Evolutionary conservation across 2,888 invertebrate species (phyloP), one percentile per base, ranked within the genome.

Genomic region (Harmothoe impar): DNA sequence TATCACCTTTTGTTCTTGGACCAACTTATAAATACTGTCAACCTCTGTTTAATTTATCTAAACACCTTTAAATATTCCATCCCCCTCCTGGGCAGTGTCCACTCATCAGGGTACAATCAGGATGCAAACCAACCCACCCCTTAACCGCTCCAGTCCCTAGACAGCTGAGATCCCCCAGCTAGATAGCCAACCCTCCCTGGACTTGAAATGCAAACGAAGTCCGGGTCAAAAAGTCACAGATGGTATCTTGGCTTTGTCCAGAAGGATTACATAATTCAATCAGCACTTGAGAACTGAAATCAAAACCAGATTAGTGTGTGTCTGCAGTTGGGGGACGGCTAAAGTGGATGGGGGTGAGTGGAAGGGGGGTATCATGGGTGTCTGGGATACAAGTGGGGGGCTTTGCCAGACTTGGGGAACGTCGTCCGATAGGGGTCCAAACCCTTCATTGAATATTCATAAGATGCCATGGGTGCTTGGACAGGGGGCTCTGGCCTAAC

Each of bases 221-320:
- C 54, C 51, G 54, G 86, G 86, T 86, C 52, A 86, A 86, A 86
- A 86, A 86, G 86, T 86, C 86, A 86, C 86, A 86, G 86, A 86
- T 86, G 86, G 25, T 86, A 86, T 86, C 86, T 29, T 12, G 52
- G 56, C 86, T 86, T 86, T 86, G 86, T 86, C 86, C 54, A 54
- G 86, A 52, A 23, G 23, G 86, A 54, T 86, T 86, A 86, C 86
- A 86, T 54, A 86, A 86, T 86, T 86, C 86, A 86, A 86, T 86
- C 86, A 54, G 54, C 29, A 25, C 86, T 86, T 12, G 29, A 86
- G 56, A 33, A 7, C 31, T 25, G 56, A 29, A 86, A 86, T 86
- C 86, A 56, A 52, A 56, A 31, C 86, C 86, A 86, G 86, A 52
- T 86, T 56, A 86, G 86, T 81, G 35, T 33, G 43, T 0, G 33